phyloP scores from a whole-genome alignment of 2,113 vertebrate genomes.

The Aegotheles bennettii region DNA sequence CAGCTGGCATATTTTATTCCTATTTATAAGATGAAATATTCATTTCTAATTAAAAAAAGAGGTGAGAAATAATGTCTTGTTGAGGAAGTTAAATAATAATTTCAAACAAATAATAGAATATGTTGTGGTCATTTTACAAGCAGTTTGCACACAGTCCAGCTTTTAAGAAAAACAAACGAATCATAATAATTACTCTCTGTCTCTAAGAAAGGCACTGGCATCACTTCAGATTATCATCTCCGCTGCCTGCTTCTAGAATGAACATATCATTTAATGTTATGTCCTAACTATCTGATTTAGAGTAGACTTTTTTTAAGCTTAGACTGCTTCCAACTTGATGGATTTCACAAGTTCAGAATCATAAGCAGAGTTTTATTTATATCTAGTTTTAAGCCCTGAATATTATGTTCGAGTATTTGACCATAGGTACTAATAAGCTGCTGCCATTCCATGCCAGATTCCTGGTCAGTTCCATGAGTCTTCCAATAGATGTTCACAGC shows the following conservation, averaged over 20 bases:
- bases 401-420: background rate
- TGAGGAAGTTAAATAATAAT: background rate
- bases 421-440: background rate
- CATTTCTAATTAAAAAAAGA: slow-evolving; percentile 1
- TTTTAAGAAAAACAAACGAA: background rate
- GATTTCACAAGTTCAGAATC: background rate
- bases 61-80: background rate
- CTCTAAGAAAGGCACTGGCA: background rate
- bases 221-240: background rate
- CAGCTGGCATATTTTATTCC: background rate
- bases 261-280: background rate
- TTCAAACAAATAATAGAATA: background rate
- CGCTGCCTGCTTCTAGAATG: background rate
- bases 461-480: background rate
- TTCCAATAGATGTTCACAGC: background rate
- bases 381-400: background rate
- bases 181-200: background rate
- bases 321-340: background rate
- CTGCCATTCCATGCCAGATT: background rate
- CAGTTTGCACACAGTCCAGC: background rate
- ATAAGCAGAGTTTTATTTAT: background rate
- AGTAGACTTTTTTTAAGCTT: background rate
- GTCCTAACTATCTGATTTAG: background rate
- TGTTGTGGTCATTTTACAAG: background rate
- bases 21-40: background rate